These are phyloP conservation scores for Axinella damicornis DNA, from an alignment of 37 sponge, comb jelly and placozoan genomes.

Conservation along the genomic window DNA sequence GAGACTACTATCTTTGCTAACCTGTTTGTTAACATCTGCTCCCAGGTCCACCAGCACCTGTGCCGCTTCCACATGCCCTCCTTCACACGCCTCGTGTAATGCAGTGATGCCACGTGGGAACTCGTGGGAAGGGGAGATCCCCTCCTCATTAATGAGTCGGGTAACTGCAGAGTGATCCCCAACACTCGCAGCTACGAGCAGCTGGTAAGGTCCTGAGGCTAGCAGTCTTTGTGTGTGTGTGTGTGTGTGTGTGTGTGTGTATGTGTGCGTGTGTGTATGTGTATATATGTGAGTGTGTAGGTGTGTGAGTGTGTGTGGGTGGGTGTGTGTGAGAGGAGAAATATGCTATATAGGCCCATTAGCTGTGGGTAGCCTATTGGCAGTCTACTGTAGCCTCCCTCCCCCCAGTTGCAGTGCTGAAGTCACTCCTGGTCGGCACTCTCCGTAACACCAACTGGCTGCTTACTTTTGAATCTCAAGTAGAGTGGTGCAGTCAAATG, in stretches of 20 bases:
- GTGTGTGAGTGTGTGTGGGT: no score
- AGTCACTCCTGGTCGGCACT: no score
- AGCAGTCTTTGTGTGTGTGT: conserved; percentile 46
- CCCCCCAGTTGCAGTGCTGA: no score
- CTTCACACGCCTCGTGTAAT: conserved; percentile 74
- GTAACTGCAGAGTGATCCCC: conserved; percentile 48
- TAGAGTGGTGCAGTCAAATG: conserved; percentile 69
- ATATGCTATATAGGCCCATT: no score
- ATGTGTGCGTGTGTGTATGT: no score
- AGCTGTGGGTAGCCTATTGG: no score
- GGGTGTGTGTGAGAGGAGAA: no score
- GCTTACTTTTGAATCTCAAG: conserved; percentile 62
- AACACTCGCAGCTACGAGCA: conserved; percentile 53
- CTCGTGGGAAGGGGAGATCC: conserved; percentile 46
- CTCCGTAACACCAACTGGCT: no score
- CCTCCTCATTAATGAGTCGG: conserved; percentile 34
- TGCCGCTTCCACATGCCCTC: conserved; percentile 35
- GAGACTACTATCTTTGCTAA: background rate
- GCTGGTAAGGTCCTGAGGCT: conserved; percentile 55
- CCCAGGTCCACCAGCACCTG: conserved; percentile 41
- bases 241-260: no score
- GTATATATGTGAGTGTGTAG: no score
- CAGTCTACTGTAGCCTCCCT: no score
- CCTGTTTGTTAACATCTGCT: conserved; percentile 67
- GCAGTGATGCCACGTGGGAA: conserved; percentile 67